Evolutionary conservation across 2,888 invertebrate species (phyloP).

Genomic region (Piscicola geometra): DNA sequence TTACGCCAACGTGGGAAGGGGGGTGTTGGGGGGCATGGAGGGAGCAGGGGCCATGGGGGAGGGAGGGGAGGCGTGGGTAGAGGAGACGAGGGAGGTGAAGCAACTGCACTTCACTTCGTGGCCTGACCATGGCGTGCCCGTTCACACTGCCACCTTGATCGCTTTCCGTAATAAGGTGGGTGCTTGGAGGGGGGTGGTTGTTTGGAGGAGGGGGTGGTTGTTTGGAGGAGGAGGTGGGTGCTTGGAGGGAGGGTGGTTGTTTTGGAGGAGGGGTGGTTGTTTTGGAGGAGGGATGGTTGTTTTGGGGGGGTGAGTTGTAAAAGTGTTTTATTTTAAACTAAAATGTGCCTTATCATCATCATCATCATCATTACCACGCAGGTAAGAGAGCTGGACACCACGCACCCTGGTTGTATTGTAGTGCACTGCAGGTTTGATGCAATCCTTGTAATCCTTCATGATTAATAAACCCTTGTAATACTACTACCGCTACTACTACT

Average conservation of each 20-base stretch:
- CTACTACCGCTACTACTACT: too few species aligned
- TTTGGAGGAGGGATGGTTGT: neutral
- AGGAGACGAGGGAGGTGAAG: constrained; percentile 41
- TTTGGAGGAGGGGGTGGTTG: too few species aligned
- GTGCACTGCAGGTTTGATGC: constrained; percentile 34
- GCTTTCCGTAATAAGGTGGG: constrained; percentile 52
- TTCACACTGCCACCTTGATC: constrained; percentile 48
- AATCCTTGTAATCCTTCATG: neutral
- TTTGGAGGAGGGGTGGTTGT: neutral
- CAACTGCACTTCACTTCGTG: constrained; percentile 45
- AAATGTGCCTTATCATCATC: constrained; percentile 8
- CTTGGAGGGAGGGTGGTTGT: neutral
- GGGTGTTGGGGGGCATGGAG: neutral
- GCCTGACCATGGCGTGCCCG: constrained; percentile 45
- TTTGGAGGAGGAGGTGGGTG: too few species aligned
- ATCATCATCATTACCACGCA: constrained; percentile 26
- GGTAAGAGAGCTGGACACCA: constrained; percentile 15
- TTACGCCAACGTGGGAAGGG: constrained; percentile 26
- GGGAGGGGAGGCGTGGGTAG: constrained; percentile 55
- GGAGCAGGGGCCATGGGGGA: neutral
- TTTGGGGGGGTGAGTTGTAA: neutral
- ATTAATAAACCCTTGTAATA: neutral
- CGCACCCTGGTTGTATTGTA: constrained; percentile 26
- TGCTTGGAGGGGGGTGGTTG: constrained; percentile 1
- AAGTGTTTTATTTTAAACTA: too few species aligned